These are phyloP conservation scores for Pao palembangensis DNA, from an alignment of 2,113 vertebrate genomes.

Conservation along the genomic window DNA sequence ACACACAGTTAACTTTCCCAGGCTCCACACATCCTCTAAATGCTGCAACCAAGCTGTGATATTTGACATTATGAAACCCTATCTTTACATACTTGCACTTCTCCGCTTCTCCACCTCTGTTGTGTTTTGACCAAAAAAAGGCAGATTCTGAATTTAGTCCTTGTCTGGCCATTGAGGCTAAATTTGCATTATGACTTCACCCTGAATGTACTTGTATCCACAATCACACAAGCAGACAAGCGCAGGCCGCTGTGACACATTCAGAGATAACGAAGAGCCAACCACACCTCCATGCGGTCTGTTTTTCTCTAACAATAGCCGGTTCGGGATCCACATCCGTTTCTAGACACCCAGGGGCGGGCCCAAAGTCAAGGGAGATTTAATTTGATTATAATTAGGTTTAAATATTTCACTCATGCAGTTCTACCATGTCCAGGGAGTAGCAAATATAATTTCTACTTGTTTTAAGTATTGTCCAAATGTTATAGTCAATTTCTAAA, in stretches of 20 bases:
- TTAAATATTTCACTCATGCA: slow-evolving; percentile 1
- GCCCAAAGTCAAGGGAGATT: slow-evolving; percentile 17
- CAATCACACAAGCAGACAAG: slow-evolving; percentile 23
- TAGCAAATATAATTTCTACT: no score
- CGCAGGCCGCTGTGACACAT: slow-evolving; percentile 27
- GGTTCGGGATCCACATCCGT: slow-evolving; percentile 6
- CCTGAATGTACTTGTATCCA: slow-evolving; percentile 19
- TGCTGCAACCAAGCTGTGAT: slow-evolving; percentile 65
- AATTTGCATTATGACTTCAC: slow-evolving; percentile 69
- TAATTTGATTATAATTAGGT: slow-evolving; percentile 4
- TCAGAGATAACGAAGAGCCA: slow-evolving; percentile 50
- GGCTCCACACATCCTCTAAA: slow-evolving; percentile 65
- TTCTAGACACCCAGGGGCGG: slow-evolving; percentile 12
- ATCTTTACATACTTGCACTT: slow-evolving; percentile 9
- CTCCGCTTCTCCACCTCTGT: slow-evolving; percentile 18
- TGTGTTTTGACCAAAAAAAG: slow-evolving; percentile 69
- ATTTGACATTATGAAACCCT: slow-evolving; percentile 64
- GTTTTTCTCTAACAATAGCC: slow-evolving; percentile 26
- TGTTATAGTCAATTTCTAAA: no score
- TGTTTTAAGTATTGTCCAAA: no score
- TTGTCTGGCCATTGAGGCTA: slow-evolving; percentile 54
- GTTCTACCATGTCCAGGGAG: background rate
- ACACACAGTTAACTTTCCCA: slow-evolving; percentile 65
- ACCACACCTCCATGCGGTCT: slow-evolving; percentile 30
- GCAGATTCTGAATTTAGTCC: slow-evolving; percentile 53